A percentile compares a stretch with the other conserved stretches of the same genome.
Conservation (phyloP, 2,888 invertebrate genomes). For the Tyria jacobaeae region DNA sequence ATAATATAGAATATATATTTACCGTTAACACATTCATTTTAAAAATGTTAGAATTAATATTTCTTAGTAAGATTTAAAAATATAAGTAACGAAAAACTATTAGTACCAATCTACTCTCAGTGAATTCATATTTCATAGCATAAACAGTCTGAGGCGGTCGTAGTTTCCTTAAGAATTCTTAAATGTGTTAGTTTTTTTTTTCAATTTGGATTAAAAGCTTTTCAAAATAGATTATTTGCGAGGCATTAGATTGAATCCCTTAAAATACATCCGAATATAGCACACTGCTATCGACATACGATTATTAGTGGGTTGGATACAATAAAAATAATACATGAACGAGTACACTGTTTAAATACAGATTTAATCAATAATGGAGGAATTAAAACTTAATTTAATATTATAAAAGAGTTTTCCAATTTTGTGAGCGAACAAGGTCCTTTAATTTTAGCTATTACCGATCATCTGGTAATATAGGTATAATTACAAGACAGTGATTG, state of each 20-base stretch:
- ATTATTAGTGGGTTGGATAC: slow-evolving; percentile 10
- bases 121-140: slow-evolving; percentile 30
- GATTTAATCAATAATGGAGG: slow-evolving; percentile 22
- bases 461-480: slow-evolving; percentile 24
- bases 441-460: slow-evolving; percentile 27
- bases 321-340: slow-evolving; percentile 12
- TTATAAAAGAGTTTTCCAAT: slow-evolving; percentile 40
- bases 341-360: slow-evolving; percentile 14
- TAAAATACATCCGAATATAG: slow-evolving; percentile 13
- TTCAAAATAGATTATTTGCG: slow-evolving; percentile 35
- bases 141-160: slow-evolving; percentile 7
- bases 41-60: not conserved
- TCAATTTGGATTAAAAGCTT: slow-evolving; percentile 35
- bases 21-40: no score
- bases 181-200: slow-evolving; percentile 28
- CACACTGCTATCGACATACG: slow-evolving; percentile 1
- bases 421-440: slow-evolving; percentile 28
- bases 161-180: slow-evolving; percentile 14
- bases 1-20: no score
- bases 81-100: not conserved
- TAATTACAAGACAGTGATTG: slow-evolving; percentile 37
- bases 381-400: slow-evolving; percentile 30
- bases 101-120: slow-evolving; percentile 1
- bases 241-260: slow-evolving; percentile 36
- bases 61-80: not conserved